Conservation (phyloP, 2,888 invertebrate species). For the Petrolisthes manimaculis region DNA sequence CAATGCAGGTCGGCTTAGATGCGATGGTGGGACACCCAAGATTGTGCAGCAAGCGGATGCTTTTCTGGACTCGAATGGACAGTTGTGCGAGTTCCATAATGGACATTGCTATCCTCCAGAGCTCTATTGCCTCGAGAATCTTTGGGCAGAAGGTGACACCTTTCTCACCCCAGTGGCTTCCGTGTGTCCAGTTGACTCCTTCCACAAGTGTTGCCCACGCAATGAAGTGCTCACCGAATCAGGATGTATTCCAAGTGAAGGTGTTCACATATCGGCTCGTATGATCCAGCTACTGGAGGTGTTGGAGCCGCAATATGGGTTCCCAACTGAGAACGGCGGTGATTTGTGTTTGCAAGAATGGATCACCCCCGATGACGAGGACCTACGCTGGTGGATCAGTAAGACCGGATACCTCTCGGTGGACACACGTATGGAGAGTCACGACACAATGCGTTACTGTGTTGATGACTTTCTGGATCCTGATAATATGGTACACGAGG, state of each 20-base stretch:
- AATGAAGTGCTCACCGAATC: conserved; percentile 33
- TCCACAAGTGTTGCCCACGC: conserved; percentile 53
- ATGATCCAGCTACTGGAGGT: conserved; percentile 54
- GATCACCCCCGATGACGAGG: conserved; percentile 33
- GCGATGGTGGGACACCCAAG: conserved; percentile 35
- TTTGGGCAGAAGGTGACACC: conserved; percentile 30
- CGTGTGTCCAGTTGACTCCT: conserved; percentile 48
- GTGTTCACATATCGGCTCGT: conserved; percentile 31
- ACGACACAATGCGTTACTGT: conserved; percentile 50
- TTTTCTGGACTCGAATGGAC: conserved; percentile 37
- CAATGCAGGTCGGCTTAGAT: conserved; percentile 28
- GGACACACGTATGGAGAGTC: conserved; percentile 8
- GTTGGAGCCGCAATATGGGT: conserved; percentile 42
- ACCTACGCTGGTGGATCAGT: conserved; percentile 58
- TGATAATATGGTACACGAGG: conserved; percentile 9
- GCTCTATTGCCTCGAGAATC: conserved; percentile 52
- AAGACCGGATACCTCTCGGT: conserved; percentile 52
- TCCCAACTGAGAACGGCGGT: conserved; percentile 25
- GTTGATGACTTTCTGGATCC: conserved; percentile 50
- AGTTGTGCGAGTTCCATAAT: conserved; percentile 44
- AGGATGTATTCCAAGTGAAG: conserved; percentile 22
- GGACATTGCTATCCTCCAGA: conserved; percentile 43
- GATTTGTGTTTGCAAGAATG: conserved; percentile 40
- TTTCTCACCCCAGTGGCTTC: conserved; percentile 38
- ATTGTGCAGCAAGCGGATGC: conserved; percentile 28